These are phyloP conservation scores for Orycteropus afer DNA, from an alignment of 2,113 vertebrate species.

Conservation along the genomic window DNA sequence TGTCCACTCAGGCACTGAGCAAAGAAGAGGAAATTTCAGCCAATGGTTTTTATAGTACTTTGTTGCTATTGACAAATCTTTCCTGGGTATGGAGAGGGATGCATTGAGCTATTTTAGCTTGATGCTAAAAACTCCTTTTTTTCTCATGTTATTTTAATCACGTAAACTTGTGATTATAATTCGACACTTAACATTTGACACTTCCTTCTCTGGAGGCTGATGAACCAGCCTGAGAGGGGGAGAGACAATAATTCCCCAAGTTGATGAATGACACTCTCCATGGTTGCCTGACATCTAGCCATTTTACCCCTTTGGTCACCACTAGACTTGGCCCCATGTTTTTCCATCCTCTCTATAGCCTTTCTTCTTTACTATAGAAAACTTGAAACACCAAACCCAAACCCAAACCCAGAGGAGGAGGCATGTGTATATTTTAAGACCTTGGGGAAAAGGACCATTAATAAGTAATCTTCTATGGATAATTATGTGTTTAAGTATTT, in stretches of 20 bases:
- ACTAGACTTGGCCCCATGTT: not conserved
- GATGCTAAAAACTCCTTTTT: not conserved
- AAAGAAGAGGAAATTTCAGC: not conserved
- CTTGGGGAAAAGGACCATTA: not conserved
- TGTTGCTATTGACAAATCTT: not conserved
- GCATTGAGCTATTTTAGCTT: not conserved
- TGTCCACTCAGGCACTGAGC: not conserved
- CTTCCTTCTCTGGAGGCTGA: not conserved
- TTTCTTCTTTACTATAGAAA: not conserved
- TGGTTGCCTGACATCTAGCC: not conserved
- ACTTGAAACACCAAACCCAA: not conserved
- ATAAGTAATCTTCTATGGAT: not conserved
- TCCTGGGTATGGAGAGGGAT: not conserved
- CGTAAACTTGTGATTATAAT: not conserved
- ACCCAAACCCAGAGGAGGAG: not conserved
- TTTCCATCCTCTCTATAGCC: not conserved
- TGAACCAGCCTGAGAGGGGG: not conserved
- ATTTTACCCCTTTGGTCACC: not conserved
- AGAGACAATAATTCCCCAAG: not conserved
- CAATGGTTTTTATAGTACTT: not conserved
- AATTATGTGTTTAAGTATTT: constrained; percentile 35
- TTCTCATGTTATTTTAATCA: not conserved
- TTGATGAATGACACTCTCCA: not conserved
- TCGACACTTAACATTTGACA: not conserved
- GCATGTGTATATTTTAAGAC: constrained; percentile 24